These are phyloP conservation scores for Melanargia galathea DNA, from an alignment of 2,888 invertebrate species.

Conservation along the genomic window DNA sequence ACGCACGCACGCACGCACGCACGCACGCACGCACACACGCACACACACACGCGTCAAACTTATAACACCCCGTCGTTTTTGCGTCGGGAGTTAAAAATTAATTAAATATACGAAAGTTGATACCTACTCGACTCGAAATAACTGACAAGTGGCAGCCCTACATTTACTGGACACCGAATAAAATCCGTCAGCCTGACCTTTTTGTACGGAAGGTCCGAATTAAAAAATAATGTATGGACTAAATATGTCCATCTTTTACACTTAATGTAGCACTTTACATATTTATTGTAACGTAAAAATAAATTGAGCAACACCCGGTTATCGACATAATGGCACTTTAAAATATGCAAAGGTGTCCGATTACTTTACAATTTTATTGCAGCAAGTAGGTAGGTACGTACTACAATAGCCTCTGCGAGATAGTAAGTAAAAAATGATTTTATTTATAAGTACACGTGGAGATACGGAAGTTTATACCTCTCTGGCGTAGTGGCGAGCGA, in stretches of 20 bases:
- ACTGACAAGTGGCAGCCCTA: conserved; percentile 1
- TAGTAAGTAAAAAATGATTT: neutral
- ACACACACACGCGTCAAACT: too few relatives aligned
- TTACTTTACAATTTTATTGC: conserved; percentile 21
- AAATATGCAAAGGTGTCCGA: conserved; percentile 37
- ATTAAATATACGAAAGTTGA: neutral
- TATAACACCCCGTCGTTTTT: too few relatives aligned
- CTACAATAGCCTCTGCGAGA: conserved; percentile 1
- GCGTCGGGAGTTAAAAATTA: too few relatives aligned
- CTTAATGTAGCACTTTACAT: conserved; percentile 25
- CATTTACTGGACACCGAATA: neutral
- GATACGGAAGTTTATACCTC: neutral
- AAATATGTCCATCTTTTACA: conserved; percentile 19
- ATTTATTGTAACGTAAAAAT: conserved; percentile 26
- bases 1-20: too few relatives aligned
- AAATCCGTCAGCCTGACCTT: conserved; percentile 8
- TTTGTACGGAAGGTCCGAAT: conserved; percentile 17
- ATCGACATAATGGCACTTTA: conserved; percentile 32
- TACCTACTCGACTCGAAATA: neutral
- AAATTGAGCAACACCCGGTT: conserved; percentile 25
- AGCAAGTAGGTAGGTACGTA: neutral
- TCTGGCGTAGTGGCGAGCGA: neutral
- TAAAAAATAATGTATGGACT: conserved; percentile 24
- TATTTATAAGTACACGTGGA: too few relatives aligned
- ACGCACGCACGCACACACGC: too few relatives aligned